phyloP scores from a whole-genome alignment of 2,888 invertebrate genomes.

The Chloroclystis v-ata region DNA sequence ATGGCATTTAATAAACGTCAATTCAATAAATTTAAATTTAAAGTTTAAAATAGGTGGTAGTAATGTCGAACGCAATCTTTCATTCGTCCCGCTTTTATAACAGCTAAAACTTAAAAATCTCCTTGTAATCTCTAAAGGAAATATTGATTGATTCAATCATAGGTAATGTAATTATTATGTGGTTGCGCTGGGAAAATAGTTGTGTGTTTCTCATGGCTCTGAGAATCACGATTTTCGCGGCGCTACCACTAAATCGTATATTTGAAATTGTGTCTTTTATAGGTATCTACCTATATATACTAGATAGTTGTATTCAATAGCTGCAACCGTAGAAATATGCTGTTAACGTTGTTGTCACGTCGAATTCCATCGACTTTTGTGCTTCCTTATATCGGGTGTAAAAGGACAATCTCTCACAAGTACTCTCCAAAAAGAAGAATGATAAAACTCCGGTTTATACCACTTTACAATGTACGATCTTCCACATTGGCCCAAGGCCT shows the following conservation, averaged over 20 bases:
- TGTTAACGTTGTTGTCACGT: slow-evolving; percentile 21
- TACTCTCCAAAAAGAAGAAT: no score
- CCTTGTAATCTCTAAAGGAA: slow-evolving; percentile 33
- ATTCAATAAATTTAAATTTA: slow-evolving; percentile 17
- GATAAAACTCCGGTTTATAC: no score
- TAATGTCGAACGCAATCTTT: slow-evolving; percentile 29
- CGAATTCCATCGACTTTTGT: slow-evolving; percentile 26
- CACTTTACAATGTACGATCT: no score
- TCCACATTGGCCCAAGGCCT: no score
- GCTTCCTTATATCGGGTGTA: slow-evolving; percentile 9
- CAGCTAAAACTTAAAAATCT: slow-evolving; percentile 36
- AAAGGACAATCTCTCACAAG: slow-evolving; percentile 8
- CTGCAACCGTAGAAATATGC: slow-evolving; percentile 30
- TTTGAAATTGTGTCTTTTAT: slow-evolving; percentile 35
- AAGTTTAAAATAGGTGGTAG: slow-evolving; percentile 15
- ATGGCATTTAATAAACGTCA: slow-evolving; percentile 21
- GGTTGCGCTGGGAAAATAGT: slow-evolving; percentile 29
- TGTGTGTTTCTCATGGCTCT: slow-evolving; percentile 26
- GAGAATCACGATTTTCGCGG: slow-evolving; percentile 33
- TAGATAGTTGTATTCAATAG: slow-evolving; percentile 36
- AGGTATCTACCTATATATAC: slow-evolving; percentile 22
- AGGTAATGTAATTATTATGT: slow-evolving; percentile 15
- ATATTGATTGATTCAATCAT: slow-evolving; percentile 32
- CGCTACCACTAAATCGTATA: slow-evolving; percentile 31
- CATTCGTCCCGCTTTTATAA: slow-evolving; percentile 35